Percentiles rank a stretch among this genome's conserved stretches.
Evolutionary conservation across 2,888 invertebrate genomes (phyloP).

Genomic region (Apotomis capreana): DNA sequence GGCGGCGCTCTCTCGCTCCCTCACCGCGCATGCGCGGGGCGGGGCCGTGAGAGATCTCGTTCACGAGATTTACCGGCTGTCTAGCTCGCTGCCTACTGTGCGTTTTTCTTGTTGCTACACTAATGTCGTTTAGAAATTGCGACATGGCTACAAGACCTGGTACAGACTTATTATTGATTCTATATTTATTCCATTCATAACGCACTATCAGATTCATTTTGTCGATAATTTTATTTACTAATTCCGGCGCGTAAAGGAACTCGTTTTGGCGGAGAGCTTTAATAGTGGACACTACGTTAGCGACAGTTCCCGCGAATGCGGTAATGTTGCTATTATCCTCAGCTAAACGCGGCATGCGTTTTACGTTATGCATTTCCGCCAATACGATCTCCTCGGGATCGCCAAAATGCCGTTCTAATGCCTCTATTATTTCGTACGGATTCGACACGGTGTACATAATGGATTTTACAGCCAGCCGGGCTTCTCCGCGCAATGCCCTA

Average conservation of each 20-base stretch:
- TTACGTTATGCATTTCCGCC: not conserved
- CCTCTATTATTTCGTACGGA: not conserved
- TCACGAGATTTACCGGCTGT: not conserved
- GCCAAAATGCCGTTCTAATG: not conserved
- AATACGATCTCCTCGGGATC: not conserved
- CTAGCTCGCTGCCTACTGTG: not conserved
- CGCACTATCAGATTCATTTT: not conserved
- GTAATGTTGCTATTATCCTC: not conserved
- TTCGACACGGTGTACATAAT: not conserved
- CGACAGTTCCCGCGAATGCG: not conserved
- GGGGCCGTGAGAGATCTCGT: too few relatives aligned
- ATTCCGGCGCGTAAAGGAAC: not conserved
- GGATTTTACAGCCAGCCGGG: not conserved
- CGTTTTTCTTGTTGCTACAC: not conserved
- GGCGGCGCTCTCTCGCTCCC: too few relatives aligned
- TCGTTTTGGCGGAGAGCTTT: not conserved
- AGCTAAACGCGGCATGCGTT: conserved; percentile 1
- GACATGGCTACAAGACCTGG: not conserved
- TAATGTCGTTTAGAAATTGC: not conserved
- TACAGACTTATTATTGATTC: not conserved
- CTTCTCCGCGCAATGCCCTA: not conserved
- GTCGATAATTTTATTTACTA: not conserved
- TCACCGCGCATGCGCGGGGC: too few relatives aligned
- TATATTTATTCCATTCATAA: not conserved
- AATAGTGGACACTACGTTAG: not conserved